These are phyloP conservation scores for Arizona elegans DNA, from an alignment of 2,113 vertebrate genomes.

Conservation along the genomic window DNA sequence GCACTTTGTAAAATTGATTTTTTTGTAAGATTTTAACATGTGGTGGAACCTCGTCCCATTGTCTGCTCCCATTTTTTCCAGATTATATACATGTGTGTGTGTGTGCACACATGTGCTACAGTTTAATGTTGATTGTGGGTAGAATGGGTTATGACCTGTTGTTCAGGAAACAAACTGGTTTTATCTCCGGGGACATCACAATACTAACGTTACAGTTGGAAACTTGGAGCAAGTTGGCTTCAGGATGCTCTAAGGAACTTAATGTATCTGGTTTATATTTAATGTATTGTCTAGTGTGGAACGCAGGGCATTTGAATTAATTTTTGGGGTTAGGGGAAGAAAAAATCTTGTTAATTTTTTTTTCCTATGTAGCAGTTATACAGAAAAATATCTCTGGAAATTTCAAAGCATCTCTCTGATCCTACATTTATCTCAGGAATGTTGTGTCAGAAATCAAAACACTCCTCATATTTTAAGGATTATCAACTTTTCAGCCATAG, in stretches of 20 bases:
- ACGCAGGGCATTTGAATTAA: slow-evolving; percentile 48
- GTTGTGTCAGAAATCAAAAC: slow-evolving; percentile 95
- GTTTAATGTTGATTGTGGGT: background rate
- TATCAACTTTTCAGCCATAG: slow-evolving; percentile 84
- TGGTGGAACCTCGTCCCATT: background rate
- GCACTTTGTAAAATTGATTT: background rate
- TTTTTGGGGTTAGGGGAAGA: slow-evolving; percentile 43
- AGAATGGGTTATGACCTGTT: slow-evolving; percentile 28
- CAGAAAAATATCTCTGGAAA: slow-evolving; percentile 76
- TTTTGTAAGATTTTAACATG: background rate
- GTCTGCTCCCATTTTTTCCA: slow-evolving; percentile 3
- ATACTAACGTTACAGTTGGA: slow-evolving; percentile 16
- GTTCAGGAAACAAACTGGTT: slow-evolving; percentile 27
- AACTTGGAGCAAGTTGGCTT: slow-evolving; percentile 53
- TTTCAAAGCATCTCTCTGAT: slow-evolving; percentile 91
- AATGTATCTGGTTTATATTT: slow-evolving; percentile 79
- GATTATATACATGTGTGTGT: background rate
- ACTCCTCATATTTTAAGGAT: slow-evolving; percentile 98
- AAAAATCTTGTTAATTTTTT: slow-evolving; percentile 69
- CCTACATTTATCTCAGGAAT: slow-evolving; percentile 98
- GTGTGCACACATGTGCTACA: background rate
- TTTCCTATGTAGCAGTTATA: slow-evolving; percentile 61
- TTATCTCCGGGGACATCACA: slow-evolving; percentile 28
- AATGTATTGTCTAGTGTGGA: slow-evolving; percentile 64
- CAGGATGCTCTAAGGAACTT: slow-evolving; percentile 54